A percentile compares a stretch with the other conserved stretches of the same genome.
phyloP scores from a whole-genome alignment of 2,113 vertebrate genomes.

The Carettochelys insculpta region DNA sequence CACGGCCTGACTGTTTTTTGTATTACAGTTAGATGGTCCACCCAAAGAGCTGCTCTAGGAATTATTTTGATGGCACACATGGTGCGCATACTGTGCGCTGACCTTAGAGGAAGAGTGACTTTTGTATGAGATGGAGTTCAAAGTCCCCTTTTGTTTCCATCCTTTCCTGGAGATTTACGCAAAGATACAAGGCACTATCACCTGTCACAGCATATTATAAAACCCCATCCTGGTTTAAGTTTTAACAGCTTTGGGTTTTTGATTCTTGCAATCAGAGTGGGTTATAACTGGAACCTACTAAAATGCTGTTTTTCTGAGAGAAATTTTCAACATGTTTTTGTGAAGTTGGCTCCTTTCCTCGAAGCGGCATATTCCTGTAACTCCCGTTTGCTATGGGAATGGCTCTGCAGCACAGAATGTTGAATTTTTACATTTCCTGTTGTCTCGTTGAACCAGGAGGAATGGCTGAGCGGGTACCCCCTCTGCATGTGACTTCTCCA shows the following conservation, averaged over 20 bases:
- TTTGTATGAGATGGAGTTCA: background rate
- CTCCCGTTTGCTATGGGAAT: fast-evolving
- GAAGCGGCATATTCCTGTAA: background rate
- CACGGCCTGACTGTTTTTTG: background rate
- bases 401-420: background rate
- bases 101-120: background rate
- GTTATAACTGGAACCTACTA: fast-evolving
- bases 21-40: background rate
- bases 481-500: background rate
- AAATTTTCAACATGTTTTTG: background rate
- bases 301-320: fast-evolving
- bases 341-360: background rate
- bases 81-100: background rate
- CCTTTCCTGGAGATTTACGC: background rate
- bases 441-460: background rate
- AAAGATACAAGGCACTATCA: fast-evolving
- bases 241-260: background rate
- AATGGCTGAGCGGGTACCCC: too few species aligned
- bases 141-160: background rate
- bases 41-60: background rate
- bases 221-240: background rate
- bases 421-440: fast-evolving
- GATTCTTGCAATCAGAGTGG: background rate
- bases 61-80: fast-evolving
- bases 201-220: background rate